phyloP scores from a whole-genome alignment of 2,797 vertebrate species.

The Hippopotamyrus pictus region DNA sequence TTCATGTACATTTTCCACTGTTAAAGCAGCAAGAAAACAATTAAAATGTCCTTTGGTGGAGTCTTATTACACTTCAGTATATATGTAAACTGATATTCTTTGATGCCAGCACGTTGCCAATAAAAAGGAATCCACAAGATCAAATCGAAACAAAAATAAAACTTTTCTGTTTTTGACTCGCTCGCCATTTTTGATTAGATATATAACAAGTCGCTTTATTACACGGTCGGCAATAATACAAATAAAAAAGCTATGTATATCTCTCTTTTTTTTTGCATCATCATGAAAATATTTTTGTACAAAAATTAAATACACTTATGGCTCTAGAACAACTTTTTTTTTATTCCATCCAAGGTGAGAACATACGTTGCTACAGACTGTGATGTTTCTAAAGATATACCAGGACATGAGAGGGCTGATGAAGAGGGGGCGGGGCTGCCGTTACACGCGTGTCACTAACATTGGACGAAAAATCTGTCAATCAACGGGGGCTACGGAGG shows the following conservation, averaged over 20 bases:
- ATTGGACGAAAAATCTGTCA: conserved; percentile 81
- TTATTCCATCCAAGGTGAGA: conserved; percentile 52
- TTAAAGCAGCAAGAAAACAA: conserved; percentile 87
- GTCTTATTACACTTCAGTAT: conserved; percentile 80
- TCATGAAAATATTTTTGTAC: conserved; percentile 99
- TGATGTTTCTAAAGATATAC: conserved; percentile 63
- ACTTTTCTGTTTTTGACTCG: conserved; percentile 53
- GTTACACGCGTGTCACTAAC: conserved; percentile 77
- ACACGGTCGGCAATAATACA: conserved; percentile 73
- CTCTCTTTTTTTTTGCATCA: conserved; percentile 53
- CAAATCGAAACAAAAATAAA: conserved; percentile 56
- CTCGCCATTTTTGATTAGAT: conserved; percentile 59
- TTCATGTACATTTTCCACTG: conserved; percentile 71
- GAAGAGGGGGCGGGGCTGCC: conserved; percentile 32
- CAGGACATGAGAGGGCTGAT: conserved; percentile 57
- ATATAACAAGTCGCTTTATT: conserved; percentile 68
- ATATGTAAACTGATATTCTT: conserved; percentile 90
- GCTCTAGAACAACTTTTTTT: conserved; percentile 68
- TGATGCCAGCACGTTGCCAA: conserved; percentile 76
- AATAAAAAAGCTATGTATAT: conserved; percentile 61
- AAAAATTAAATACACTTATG: conserved; percentile 91
- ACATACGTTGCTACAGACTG: conserved; percentile 53
- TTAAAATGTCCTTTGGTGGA: conserved; percentile 90
- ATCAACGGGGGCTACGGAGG: conserved; percentile 81
- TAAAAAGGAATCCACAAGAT: conserved; percentile 74